Conservation (phyloP, 2,113 vertebrate species). For the Aspiorhynchus laticeps region DNA sequence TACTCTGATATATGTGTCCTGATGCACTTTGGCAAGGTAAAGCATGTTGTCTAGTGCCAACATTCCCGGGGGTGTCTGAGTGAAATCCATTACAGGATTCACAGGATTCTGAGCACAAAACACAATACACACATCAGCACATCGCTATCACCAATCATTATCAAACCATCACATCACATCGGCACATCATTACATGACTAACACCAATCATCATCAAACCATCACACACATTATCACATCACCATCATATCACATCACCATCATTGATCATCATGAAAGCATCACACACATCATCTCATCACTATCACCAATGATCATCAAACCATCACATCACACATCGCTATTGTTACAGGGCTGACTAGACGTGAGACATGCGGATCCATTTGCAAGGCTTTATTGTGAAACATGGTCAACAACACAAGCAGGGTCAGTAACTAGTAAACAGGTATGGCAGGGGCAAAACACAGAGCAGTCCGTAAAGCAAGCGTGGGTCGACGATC, state of each 20-base stretch:
- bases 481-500: too few relatives aligned
- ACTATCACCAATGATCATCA: too few relatives aligned
- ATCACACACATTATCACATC: neutral
- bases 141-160: neutral
- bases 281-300: too few relatives aligned
- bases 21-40: slow-evolving; percentile 93
- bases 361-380: too few relatives aligned
- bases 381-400: too few relatives aligned
- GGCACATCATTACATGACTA: neutral
- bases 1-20: slow-evolving; percentile 98
- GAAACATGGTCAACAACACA: too few relatives aligned
- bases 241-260: neutral
- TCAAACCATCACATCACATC: neutral
- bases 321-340: too few relatives aligned
- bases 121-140: neutral
- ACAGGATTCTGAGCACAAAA: slow-evolving; percentile 84
- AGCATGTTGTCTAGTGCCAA: slow-evolving; percentile 98
- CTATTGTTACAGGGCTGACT: too few relatives aligned
- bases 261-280: too few relatives aligned
- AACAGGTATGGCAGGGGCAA: too few relatives aligned
- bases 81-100: slow-evolving; percentile 97
- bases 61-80: slow-evolving; percentile 96
- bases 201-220: neutral
- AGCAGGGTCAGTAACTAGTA: too few relatives aligned
- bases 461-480: too few relatives aligned